Evolutionary conservation across 92 coral and sea anemone genomes (phyloP).

Genomic region (Plumapathes pennacea): DNA sequence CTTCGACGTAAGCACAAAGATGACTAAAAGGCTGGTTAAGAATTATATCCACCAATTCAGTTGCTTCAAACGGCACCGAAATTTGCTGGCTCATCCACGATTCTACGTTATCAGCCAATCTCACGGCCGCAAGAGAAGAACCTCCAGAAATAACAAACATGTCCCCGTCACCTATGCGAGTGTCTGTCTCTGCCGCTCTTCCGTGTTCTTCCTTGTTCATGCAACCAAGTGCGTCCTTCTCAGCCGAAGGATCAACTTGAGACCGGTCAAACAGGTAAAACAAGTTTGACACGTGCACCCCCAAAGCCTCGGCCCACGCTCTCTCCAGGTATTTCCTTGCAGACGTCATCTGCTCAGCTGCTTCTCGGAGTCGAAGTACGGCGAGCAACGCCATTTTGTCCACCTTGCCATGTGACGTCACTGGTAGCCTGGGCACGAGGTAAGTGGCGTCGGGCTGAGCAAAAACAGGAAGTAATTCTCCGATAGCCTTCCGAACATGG

Average conservation of each 20-base stretch:
- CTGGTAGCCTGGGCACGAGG: conserved; percentile 60
- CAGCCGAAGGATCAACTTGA: neutral
- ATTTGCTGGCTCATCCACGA: conserved; percentile 40
- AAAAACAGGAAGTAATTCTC: conserved; percentile 50
- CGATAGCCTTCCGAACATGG: conserved; percentile 9
- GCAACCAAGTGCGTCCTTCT: neutral
- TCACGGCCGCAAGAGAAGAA: conserved; percentile 71
- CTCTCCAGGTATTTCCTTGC: conserved; percentile 26
- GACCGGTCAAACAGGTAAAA: no score
- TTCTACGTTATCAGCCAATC: conserved; percentile 66
- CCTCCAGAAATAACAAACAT: conserved; percentile 81
- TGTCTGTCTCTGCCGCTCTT: neutral
- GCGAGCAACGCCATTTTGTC: conserved; percentile 50
- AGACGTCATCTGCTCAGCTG: neutral
- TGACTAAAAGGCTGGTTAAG: conserved; percentile 63
- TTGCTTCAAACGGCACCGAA: conserved; percentile 16
- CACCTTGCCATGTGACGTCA: conserved; percentile 89
- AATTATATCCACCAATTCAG: conserved; percentile 70
- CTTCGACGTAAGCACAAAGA: conserved; percentile 58
- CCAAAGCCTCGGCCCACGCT: conserved; percentile 26
- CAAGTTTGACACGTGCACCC: neutral
- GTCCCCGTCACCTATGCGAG: conserved; percentile 5
- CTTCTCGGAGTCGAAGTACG: neutral
- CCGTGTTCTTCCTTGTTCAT: neutral
- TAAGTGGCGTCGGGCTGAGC: conserved; percentile 75